Conservation (phyloP, 64 coral and sea anemone genomes). For the Porites australiensis region DNA sequence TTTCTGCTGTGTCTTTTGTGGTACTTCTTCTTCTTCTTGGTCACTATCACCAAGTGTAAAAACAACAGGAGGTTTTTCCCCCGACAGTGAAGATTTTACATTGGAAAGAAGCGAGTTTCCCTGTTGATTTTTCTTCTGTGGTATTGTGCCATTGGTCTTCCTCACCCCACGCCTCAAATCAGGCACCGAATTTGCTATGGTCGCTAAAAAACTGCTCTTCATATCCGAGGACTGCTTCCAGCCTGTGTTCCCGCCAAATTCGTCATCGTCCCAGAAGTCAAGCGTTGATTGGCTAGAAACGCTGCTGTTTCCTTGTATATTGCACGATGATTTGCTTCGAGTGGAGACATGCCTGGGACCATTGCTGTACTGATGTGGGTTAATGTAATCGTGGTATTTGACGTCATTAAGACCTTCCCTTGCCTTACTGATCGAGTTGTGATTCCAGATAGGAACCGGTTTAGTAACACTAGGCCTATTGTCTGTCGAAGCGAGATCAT, state of each 20-base stretch:
- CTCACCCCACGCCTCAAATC: not conserved
- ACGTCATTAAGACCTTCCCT: not conserved
- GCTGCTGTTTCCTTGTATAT: not conserved
- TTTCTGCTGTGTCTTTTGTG: not conserved
- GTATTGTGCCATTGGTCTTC: conserved; percentile 16
- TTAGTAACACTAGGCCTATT: not conserved
- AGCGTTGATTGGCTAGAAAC: conserved; percentile 33
- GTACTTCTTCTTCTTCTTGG: conserved; percentile 4
- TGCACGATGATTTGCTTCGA: not conserved
- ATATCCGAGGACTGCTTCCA: not conserved
- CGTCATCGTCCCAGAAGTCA: conserved; percentile 22
- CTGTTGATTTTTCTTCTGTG: conserved; percentile 15
- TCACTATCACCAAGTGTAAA: conserved; percentile 26
- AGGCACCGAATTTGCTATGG: not conserved
- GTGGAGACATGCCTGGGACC: not conserved
- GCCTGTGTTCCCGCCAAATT: not conserved
- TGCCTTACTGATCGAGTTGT: not conserved
- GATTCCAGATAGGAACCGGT: not conserved
- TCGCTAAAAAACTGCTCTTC: conserved; percentile 1
- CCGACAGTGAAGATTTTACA: not conserved
- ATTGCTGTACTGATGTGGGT: conserved; percentile 54
- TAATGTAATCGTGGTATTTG: conserved; percentile 36
- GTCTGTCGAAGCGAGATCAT: not conserved
- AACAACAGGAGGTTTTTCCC: conserved; percentile 33
- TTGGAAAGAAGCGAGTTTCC: conserved; percentile 5